Base-by-base conservation (phyloP, 2,113 vertebrate genomes). In the Esox niger region DNA sequence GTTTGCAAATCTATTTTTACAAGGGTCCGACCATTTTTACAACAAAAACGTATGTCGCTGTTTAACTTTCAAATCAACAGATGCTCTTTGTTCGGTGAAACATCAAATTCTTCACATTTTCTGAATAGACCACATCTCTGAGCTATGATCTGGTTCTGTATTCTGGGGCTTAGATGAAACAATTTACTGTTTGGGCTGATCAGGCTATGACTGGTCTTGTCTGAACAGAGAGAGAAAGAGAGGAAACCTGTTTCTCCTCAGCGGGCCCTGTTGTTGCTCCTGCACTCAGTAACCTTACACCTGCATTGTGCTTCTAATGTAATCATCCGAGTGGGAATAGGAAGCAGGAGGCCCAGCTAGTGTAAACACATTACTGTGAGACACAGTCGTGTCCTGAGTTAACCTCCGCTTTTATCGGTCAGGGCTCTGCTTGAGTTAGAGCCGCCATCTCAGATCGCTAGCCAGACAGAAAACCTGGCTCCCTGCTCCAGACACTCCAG, bases 291-390 rank as follows among this genome's bases (percentile, higher is more conserved):
- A 90, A 92, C 89, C 88, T 81, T 78, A 82, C 79, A 80, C 85
- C 68, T 70, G 86, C 84, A 87, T 87, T 90, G 88, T 88, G 83
- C 83, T 86, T 76, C 20, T 88, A 90, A 89, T 90, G 84, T 91
- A 87, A 89, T 89, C 86, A 86, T 71, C 77, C 81, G 75, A 82
- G 82, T 78, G 79, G 86, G 83, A 88, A 86, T 87, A 86, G 89
- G 90, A 90, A 91, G 84, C 86, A 83, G 80, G 81, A 84, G 78
- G 85, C 74, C 84, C 83, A 74, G 81, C 4, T 63, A 89, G 87
- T 88, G 78, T 90, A 90, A 90, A 91, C 89, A 89, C 87, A 90
- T 91, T 90, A 89, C 77, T 79, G 67, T 78, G 84, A 85, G 80
- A 84, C 78, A 73, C 66, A 67, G 79, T 64, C 62, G 47, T 87